These are phyloP conservation scores for Dryadula phaetusa DNA, from an alignment of 2,888 invertebrate species.

Conservation along the genomic window DNA sequence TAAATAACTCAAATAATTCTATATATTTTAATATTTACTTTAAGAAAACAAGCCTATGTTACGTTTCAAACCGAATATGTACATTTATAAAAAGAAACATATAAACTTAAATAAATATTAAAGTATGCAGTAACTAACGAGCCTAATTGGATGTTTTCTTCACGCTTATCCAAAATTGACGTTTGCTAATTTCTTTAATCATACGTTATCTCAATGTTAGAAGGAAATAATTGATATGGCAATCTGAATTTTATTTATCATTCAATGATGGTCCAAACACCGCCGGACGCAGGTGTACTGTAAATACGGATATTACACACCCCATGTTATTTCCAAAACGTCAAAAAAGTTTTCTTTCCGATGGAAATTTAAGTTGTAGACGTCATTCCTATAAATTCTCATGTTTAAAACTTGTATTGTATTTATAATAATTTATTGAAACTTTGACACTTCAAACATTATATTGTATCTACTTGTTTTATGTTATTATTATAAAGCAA, in stretches of 20 bases:
- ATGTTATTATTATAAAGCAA: background rate
- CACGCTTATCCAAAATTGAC: conserved; percentile 26
- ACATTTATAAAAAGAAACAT: background rate
- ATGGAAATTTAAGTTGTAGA: conserved; percentile 44
- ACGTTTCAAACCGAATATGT: too few species aligned
- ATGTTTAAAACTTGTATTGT: too few species aligned
- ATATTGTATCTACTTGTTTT: background rate
- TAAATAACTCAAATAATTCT: too few species aligned
- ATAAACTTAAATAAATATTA: background rate
- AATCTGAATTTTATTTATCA: conserved; percentile 60
- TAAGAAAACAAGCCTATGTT: too few species aligned
- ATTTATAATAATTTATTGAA: background rate
- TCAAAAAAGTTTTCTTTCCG: conserved; percentile 43
- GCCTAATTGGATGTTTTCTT: conserved; percentile 20
- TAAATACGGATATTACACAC: conserved; percentile 65
- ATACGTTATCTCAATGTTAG: conserved; percentile 38
- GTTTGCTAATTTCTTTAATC: conserved; percentile 32
- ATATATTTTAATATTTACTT: too few species aligned
- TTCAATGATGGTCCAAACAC: conserved; percentile 65
- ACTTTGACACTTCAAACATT: too few species aligned
- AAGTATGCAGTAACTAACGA: conserved; percentile 17
- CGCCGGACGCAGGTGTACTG: conserved; percentile 78
- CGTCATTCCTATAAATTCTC: conserved; percentile 48
- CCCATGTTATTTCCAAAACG: conserved; percentile 62
- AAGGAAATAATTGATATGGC: conserved; percentile 47